phyloP scores from a whole-genome alignment of 2,888 invertebrate genomes.

The Acrocyrtus sp. region DNA sequence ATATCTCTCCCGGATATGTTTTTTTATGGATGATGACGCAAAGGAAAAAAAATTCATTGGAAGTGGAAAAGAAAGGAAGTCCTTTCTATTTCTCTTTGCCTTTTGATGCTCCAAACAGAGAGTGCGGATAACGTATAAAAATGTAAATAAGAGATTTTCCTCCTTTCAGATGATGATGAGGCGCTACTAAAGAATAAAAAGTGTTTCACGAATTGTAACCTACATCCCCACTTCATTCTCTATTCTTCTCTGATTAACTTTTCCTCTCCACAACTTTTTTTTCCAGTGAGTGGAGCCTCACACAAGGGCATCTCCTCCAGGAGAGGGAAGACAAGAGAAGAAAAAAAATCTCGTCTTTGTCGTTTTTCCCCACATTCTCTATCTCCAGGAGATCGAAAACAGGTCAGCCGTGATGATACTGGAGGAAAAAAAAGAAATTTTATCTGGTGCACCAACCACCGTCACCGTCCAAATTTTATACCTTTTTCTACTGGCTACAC shows the following conservation, averaged over 20 bases:
- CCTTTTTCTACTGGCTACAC: neutral
- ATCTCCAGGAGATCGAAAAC: slow-evolving; percentile 27
- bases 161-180: neutral
- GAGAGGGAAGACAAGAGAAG: slow-evolving; percentile 4
- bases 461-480: neutral
- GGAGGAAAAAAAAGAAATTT: neutral
- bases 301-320: no score
- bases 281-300: no score
- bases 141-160: slow-evolving; percentile 13
- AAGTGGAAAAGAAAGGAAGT: no score
- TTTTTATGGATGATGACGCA: neutral
- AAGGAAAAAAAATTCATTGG: neutral
- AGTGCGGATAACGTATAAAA: no score
- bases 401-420: slow-evolving; percentile 35
- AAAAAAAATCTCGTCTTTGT: neutral
- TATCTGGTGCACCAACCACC: neutral
- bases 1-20: neutral
- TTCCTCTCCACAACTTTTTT: no score
- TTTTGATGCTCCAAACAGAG: no score
- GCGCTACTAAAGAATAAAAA: no score
- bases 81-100: no score
- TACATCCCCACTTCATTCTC: slow-evolving; percentile 1
- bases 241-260: slow-evolving; percentile 26
- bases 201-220: neutral
- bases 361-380: neutral